A percentile compares a stretch with the other conserved stretches of the same genome.
These are phyloP conservation scores for Thumatha senex DNA, from an alignment of 2,888 invertebrate species.

Conservation along the genomic window DNA sequence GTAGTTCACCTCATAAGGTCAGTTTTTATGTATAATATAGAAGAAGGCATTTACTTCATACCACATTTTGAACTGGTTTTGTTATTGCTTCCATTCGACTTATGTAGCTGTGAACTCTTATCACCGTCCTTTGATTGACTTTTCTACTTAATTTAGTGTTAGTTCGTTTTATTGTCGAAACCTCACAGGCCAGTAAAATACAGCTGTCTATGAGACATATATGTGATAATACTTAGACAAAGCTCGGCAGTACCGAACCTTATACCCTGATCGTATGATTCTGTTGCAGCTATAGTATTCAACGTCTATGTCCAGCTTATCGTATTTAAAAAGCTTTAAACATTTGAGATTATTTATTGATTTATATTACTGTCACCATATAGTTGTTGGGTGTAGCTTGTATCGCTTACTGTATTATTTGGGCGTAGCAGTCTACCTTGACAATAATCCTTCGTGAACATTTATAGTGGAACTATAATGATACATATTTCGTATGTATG, in stretches of 20 bases:
- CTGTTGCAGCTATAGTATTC: constrained; percentile 55
- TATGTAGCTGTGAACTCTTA: constrained; percentile 53
- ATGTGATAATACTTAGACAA: constrained; percentile 76
- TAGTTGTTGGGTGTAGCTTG: constrained; percentile 47
- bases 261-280: constrained; percentile 46
- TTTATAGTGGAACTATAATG: constrained; percentile 35
- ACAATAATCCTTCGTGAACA: constrained; percentile 62
- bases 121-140: constrained; percentile 78
- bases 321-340: constrained; percentile 76
- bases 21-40: constrained; percentile 56
- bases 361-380: constrained; percentile 61
- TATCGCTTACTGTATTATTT: constrained; percentile 44
- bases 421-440: constrained; percentile 54
- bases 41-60: constrained; percentile 71
- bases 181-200: constrained; percentile 78
- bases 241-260: constrained; percentile 37
- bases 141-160: constrained; percentile 80
- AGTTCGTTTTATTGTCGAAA: constrained; percentile 69
- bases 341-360: constrained; percentile 80
- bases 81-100: constrained; percentile 62
- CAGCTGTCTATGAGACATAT: constrained; percentile 79
- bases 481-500: constrained; percentile 38
- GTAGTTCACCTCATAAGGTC: constrained; percentile 74
- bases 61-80: constrained; percentile 54
- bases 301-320: constrained; percentile 57